Conservation (phyloP, 92 coral and sea anemone genomes). For the Nematostella vectensis region DNA sequence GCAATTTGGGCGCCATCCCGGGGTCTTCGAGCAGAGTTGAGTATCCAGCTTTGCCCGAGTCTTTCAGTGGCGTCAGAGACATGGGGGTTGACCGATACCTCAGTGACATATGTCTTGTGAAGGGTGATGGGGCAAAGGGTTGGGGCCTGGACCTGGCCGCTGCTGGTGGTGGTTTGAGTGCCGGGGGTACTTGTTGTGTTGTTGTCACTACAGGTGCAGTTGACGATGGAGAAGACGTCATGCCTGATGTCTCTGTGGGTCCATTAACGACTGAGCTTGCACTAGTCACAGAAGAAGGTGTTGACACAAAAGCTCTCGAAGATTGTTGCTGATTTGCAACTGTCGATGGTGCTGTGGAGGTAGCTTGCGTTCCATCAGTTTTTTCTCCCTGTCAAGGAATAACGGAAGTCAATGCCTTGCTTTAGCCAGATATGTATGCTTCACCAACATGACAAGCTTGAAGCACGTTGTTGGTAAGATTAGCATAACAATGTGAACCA, state of each 20-base stretch:
- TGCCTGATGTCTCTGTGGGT: conserved; percentile 17
- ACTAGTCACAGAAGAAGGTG: conserved; percentile 34
- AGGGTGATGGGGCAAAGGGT: conserved; percentile 86
- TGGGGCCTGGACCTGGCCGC: conserved; percentile 89
- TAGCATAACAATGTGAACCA: no score
- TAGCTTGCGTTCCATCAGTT: conserved; percentile 21
- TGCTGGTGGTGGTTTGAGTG: conserved; percentile 78
- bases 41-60: conserved; percentile 46
- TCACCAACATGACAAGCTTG: background rate
- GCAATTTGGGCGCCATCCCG: conserved; percentile 55
- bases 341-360: conserved; percentile 3
- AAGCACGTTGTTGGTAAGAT: no score
- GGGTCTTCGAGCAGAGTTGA: conserved; percentile 83
- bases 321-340: conserved; percentile 29
- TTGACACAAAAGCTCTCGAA: conserved; percentile 27
- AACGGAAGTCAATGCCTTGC: background rate
- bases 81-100: conserved; percentile 91
- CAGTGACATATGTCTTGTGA: conserved; percentile 94
- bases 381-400: conserved; percentile 7
- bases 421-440: conserved; percentile 7
- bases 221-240: conserved; percentile 11
- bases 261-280: conserved; percentile 42
- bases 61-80: conserved; percentile 77
- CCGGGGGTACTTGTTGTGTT: conserved; percentile 45
- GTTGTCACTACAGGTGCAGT: conserved; percentile 8